These are phyloP conservation scores for Mixornis gularis DNA, from an alignment of 2,113 vertebrate species.

Conservation along the genomic window DNA sequence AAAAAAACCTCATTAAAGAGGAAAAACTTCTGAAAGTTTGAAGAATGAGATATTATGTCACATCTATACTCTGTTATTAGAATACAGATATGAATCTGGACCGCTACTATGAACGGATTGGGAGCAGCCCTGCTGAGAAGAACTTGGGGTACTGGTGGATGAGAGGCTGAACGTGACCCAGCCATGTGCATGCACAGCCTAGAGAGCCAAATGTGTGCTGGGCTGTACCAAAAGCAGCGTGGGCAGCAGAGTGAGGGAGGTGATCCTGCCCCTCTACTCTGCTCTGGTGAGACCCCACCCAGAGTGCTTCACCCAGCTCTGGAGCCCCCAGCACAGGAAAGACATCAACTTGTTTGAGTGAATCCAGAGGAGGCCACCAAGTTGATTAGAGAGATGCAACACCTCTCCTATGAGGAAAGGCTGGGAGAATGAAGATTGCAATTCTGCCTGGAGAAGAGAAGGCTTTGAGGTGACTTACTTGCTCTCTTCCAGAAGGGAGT, in stretches of 20 bases:
- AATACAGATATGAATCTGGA: not conserved
- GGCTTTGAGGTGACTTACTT: not conserved
- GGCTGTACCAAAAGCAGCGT: not conserved
- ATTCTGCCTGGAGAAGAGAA: not conserved
- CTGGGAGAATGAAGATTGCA: not conserved
- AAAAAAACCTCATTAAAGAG: not conserved
- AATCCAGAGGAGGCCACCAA: not conserved
- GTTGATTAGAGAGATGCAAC: not conserved
- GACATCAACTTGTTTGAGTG: too few relatives aligned
- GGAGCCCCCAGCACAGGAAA: rapidly evolving
- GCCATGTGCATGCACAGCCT: too few relatives aligned
- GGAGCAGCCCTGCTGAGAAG: not conserved
- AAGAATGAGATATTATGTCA: not conserved
- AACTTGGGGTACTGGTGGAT: not conserved
- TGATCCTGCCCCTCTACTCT: not conserved
- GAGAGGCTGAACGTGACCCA: not conserved
- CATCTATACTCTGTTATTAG: not conserved
- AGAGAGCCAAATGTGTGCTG: not conserved
- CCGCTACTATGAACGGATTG: not conserved
- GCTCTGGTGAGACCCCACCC: not conserved
- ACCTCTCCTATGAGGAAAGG: not conserved
- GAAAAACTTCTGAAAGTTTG: not conserved
- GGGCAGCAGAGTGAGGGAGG: too few relatives aligned
- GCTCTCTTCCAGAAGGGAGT: not conserved
- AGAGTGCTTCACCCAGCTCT: not conserved